Evolutionary conservation across 2,888 invertebrate genomes (phyloP), one percentile per base, ranked within the genome.

Genomic region (Atethmia centrago): DNA sequence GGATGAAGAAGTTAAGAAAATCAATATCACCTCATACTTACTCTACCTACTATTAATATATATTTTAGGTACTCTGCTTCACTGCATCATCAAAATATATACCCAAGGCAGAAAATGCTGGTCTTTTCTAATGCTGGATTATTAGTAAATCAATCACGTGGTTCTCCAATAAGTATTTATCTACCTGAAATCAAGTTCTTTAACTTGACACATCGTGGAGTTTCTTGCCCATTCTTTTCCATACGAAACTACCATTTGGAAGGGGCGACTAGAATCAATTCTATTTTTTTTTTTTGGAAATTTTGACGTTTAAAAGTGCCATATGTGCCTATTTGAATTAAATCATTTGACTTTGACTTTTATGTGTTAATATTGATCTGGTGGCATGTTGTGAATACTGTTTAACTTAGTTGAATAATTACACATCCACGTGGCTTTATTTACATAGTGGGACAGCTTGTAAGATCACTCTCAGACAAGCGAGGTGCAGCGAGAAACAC

Each of bases 371-470:
- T 31, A 71, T 62, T 51, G 64, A 61, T 73, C 55, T 85, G 82
- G 74, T 85, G 85, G 81, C 83, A 63, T 80, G 63, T 73, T 78
- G 79, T 86, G 79, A 91, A 91, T 91, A 91, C 90, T 91, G 90
- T 86, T 90, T 71, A 81, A 67, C 65, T 85, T 86, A 88, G 71
- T 75, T 83, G 21, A 63, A 82, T 85, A 87, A 77, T 83, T 85
- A 86, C 55, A 25, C 67, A 78, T 69, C 74, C 82, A 85, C 63
- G 73, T 84, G 81, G 83, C 76, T 80, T 79, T 87, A 86, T 87
- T 74, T 87, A 88, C 86, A 88, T 55, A 62, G 65, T 58, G 66
- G 21, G 25, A 74, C 71, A 81, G 77, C 79, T 83, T 66, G 25
- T 74, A 77, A 82, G 71, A 74, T 51, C 71, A 49, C 77, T 77